These are phyloP conservation scores for Rhinogobius similis DNA, from an alignment of 2,113 vertebrate genomes.

Conservation along the genomic window DNA sequence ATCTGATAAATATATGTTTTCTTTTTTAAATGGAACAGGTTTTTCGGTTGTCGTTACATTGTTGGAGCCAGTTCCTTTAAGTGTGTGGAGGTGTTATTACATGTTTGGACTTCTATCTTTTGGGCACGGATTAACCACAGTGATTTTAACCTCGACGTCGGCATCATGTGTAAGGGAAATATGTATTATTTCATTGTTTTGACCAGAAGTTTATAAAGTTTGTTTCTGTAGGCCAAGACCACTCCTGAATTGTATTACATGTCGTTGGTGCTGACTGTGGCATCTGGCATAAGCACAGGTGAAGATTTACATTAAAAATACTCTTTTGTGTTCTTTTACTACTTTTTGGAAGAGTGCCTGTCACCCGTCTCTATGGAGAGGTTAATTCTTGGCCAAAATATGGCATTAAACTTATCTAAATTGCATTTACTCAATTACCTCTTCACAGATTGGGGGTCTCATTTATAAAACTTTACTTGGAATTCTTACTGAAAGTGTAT, in stretches of 20 bases:
- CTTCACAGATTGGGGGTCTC: no score
- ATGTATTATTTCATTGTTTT: not conserved
- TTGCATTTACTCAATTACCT: not conserved
- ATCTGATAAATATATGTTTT: not conserved
- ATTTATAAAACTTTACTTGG: no score
- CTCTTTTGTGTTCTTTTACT: no score
- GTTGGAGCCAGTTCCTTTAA: slow-evolving; percentile 71
- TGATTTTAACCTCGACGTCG: slow-evolving; percentile 75
- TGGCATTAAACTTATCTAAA: not conserved
- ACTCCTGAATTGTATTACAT: slow-evolving; percentile 77
- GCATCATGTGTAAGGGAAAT: slow-evolving; percentile 75
- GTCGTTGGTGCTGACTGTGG: slow-evolving; percentile 65
- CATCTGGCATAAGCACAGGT: slow-evolving; percentile 73
- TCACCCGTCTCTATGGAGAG: no score
- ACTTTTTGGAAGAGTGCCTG: no score
- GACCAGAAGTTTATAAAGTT: not conserved
- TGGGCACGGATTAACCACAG: slow-evolving; percentile 72
- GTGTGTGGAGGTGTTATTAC: slow-evolving; percentile 65
- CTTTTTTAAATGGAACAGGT: slow-evolving; percentile 54
- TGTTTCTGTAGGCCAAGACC: slow-evolving; percentile 64
- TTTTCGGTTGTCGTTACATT: slow-evolving; percentile 76
- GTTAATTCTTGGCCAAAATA: not conserved
- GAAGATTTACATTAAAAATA: slow-evolving; percentile 3
- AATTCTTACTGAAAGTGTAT: no score
- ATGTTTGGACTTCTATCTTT: slow-evolving; percentile 79